A percentile compares a stretch with the other conserved stretches of the same genome.
These are phyloP conservation scores for Melozone crissalis DNA, from an alignment of 2,113 vertebrate species.

Conservation along the genomic window DNA sequence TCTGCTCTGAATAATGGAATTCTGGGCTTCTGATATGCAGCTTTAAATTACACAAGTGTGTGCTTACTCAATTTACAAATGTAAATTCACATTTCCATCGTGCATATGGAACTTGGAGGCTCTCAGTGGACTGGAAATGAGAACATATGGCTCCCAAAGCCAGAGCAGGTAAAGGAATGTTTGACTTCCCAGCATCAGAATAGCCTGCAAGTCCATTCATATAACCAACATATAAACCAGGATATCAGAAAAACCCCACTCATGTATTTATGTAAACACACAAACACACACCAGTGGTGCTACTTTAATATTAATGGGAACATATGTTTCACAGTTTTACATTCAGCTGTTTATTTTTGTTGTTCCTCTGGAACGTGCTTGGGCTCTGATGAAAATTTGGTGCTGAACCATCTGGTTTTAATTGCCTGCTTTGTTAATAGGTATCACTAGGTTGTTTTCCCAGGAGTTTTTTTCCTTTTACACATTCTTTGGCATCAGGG, in stretches of 20 bases:
- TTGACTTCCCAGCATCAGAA: not conserved
- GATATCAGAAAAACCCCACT: not conserved
- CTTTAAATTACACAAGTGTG: not conserved
- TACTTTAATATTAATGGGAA: not conserved
- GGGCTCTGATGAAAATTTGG: not conserved
- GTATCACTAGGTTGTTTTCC: not conserved
- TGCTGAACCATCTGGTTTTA: not conserved
- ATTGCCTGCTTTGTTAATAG: not conserved
- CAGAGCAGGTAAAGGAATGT: not conserved
- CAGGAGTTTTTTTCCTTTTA: not conserved
- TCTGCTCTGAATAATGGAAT: not conserved
- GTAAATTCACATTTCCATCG: not conserved
- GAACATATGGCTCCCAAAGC: not conserved
- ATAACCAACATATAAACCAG: not conserved
- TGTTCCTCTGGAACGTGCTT: not conserved
- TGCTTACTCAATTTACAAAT: not conserved
- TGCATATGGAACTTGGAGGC: not conserved
- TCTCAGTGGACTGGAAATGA: not conserved
- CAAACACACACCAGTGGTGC: not conserved
- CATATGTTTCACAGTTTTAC: not conserved
- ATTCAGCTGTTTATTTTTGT: not conserved
- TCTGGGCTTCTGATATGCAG: not conserved
- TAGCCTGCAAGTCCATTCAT: not conserved
- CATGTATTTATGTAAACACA: not conserved
- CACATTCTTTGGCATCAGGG: not conserved